phyloP scores from a whole-genome alignment of 2,113 vertebrate genomes.

The Mustela nigripes region DNA sequence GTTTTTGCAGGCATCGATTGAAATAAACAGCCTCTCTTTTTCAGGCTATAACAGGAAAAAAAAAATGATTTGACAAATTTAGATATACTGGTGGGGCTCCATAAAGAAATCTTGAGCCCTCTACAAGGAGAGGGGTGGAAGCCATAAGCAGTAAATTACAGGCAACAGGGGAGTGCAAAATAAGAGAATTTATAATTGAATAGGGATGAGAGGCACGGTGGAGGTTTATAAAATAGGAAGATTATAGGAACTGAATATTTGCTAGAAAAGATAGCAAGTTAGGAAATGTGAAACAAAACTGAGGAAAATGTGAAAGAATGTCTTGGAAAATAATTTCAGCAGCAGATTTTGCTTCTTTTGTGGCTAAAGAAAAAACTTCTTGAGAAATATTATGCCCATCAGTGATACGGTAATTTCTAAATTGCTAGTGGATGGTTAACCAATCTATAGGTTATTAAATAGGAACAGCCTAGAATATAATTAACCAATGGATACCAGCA shows the following conservation, averaged over 20 bases:
- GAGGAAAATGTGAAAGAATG: not conserved
- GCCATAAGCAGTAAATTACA: conserved; percentile 61
- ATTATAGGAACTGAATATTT: conserved; percentile 11
- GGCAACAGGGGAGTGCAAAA: conserved; percentile 62
- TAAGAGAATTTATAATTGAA: conserved; percentile 71
- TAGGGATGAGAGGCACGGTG: not conserved
- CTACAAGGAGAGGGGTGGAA: not conserved
- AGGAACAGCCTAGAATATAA: not conserved
- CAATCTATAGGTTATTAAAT: not conserved
- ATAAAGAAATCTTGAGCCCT: conserved; percentile 72
- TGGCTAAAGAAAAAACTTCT: not conserved
- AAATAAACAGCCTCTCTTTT: conserved; percentile 65
- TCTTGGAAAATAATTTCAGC: not conserved
- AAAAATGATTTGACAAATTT: conserved; percentile 60
- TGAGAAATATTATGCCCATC: not conserved
- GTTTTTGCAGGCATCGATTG: conserved; percentile 60
- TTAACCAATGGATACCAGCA: not conserved
- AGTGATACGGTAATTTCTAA: not conserved
- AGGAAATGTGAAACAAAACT: conserved; percentile 32
- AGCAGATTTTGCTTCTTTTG: not conserved
- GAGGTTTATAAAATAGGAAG: conserved; percentile 44
- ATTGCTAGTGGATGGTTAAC: not conserved
- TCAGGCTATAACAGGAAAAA: not conserved
- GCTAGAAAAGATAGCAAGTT: not conserved
- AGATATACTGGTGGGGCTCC: conserved; percentile 46